A percentile compares a stretch with the other conserved stretches of the same genome.
phyloP scores from a whole-genome alignment of 2,797 vertebrate species.

The Arnoldichthys spilopterus region DNA sequence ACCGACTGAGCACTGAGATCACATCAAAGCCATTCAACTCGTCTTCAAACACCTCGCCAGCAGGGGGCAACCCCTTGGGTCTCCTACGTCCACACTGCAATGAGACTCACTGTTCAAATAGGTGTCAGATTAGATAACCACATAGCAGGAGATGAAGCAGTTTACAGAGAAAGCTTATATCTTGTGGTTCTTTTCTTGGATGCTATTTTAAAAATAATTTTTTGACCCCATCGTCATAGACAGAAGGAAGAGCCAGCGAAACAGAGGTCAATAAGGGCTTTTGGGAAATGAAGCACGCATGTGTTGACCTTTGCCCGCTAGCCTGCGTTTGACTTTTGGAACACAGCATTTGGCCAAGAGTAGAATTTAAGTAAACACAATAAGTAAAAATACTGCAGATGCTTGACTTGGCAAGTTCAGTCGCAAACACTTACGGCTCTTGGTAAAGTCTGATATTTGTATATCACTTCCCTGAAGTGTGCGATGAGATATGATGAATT shows the following conservation, averaged over 20 bases:
- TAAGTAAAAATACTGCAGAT: not conserved
- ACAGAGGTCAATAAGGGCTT: not conserved
- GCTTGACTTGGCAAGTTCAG: constrained; percentile 2
- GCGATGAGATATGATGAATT: not conserved
- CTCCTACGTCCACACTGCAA: not conserved
- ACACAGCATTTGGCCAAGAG: not conserved
- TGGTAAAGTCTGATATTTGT: not conserved
- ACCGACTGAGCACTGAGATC: constrained; percentile 31
- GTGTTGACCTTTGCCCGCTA: not conserved
- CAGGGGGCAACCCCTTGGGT: constrained; percentile 14
- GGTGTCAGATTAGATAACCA: constrained; percentile 19
- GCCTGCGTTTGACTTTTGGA: not conserved
- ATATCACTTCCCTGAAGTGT: not conserved
- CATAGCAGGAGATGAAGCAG: constrained; percentile 19
- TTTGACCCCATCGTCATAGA: not conserved
- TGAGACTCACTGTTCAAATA: constrained; percentile 6
- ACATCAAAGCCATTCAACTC: constrained; percentile 43
- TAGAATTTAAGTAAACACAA: constrained; percentile 5
- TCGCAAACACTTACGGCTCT: not conserved
- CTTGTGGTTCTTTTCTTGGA: constrained; percentile 9
- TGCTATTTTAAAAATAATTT: not conserved
- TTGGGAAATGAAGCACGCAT: not conserved
- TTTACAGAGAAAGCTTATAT: constrained; percentile 15
- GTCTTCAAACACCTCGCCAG: constrained; percentile 34
- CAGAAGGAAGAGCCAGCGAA: not conserved